A percentile compares a stretch with the other conserved stretches of the same genome.
Evolutionary conservation across 1,140 invertebrate genomes (phyloP).

Genomic region (Trialeurodes vaporariorum): DNA sequence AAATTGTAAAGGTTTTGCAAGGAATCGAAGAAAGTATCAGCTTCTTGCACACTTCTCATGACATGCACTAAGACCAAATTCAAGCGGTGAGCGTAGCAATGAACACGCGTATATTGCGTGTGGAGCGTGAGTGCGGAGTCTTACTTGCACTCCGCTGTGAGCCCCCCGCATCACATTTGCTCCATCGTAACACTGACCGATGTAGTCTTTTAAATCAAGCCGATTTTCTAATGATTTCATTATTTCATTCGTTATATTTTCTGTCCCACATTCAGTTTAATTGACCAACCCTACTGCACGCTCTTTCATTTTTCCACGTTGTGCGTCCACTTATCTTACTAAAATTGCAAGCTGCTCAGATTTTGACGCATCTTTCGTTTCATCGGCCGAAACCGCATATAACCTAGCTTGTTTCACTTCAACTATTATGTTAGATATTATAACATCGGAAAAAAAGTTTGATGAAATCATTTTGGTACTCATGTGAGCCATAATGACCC

Average conservation of each 20-base stretch:
- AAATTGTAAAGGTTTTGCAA: conserved; percentile 4
- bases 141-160: neutral
- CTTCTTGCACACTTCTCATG: neutral
- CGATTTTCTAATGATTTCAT: conserved; percentile 8
- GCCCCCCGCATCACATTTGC: neutral
- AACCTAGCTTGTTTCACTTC: neutral
- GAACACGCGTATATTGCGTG: conserved; percentile 11
- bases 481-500: neutral
- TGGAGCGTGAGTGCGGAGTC: neutral
- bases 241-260: neutral
- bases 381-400: conserved; percentile 9
- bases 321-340: neutral
- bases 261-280: neutral
- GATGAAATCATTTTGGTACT: conserved; percentile 10
- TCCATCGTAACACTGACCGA: conserved; percentile 8
- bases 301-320: neutral
- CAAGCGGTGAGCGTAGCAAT: conserved; percentile 4
- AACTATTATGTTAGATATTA: neutral
- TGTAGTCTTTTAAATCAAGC: conserved; percentile 2
- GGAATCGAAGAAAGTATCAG: conserved; percentile 6
- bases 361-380: conserved; percentile 7
- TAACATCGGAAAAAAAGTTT: neutral
- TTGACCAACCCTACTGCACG: neutral
- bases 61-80: conserved; percentile 3
- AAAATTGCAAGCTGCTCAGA: conserved; percentile 2